Base-by-base conservation (phyloP, 2,113 vertebrate genomes). In the Ceyx margarethae region DNA sequence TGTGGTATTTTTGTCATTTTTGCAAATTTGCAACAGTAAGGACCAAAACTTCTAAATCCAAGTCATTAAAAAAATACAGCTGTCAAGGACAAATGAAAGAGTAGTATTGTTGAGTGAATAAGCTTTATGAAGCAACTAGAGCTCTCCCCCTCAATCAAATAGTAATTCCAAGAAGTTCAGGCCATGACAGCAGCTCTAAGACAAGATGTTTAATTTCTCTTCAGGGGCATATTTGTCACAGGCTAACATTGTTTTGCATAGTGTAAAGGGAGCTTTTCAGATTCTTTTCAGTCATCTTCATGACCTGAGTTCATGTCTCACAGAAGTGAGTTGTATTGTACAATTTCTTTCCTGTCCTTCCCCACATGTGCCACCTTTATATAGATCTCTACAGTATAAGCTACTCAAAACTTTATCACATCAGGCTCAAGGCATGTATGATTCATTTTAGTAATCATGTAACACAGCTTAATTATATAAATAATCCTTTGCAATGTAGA, bases 201-300 rank as follows among this genome's bases (percentile, higher is more conserved):
- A 85, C 72, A 89, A 91, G 81, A 85, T 71, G 60, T 74, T 94
- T 90, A 89, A 91, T 89, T 94, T 91, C 48, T 93, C 91, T 94
- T 95, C 57, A 60, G 94, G 84, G 94, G 51, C 71, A 46, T 28
- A 60, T 92, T 95, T 82, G 68, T 93, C 75, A 61, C 51, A 76
- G n/a, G 16, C 81, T 93, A 67, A 35, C 2, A 3, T 8, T 75
- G 35, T 66, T 92, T 91, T 94, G 19, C 42, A 53, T 64, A 33
- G 42, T 48, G 13, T 35, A 87, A 82, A 71, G 43, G 42, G 43
- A 79, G 29, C 20, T 60, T 85, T 85, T 85, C 53, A 61, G 48
- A 31, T 64, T 78, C 31, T 58, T 61, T 64, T 76, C 80, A 75
- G 48, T 23, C 51, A 18, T 80, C 33, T 53, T 91, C 42, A 20